A percentile compares a stretch with the other conserved stretches of the same genome.
Evolutionary conservation across 1,140 invertebrate species (phyloP).

Genomic region (Meloidogyne hapla): DNA sequence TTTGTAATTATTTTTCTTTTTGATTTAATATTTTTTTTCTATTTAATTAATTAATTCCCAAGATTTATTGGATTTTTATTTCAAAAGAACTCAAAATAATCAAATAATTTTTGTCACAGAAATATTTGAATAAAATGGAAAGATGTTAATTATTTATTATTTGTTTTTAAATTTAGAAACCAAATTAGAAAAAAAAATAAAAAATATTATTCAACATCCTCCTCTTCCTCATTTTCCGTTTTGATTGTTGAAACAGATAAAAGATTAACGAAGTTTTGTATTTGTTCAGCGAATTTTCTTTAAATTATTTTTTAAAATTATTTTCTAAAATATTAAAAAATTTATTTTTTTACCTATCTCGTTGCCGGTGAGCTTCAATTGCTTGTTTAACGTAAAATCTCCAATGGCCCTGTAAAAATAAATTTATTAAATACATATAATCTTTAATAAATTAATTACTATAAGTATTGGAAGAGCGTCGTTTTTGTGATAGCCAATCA

Average conservation of each 20-base stretch:
- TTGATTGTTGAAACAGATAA: neutral
- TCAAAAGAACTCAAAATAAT: no score
- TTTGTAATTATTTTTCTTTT: no score
- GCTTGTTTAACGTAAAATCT: slow-evolving; percentile 10
- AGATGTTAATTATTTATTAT: no score
- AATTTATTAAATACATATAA: neutral
- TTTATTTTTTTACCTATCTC: slow-evolving; percentile 8
- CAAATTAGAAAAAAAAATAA: no score
- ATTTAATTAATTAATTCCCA: no score
- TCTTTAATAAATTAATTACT: neutral
- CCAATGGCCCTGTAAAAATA: neutral
- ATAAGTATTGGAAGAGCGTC: neutral
- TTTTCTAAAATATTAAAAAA: neutral
- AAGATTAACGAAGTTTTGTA: neutral
- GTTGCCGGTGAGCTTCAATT: slow-evolving; percentile 3
- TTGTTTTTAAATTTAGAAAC: no score
- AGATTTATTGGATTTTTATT: no score
- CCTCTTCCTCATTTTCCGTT: neutral
- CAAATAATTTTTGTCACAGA: no score
- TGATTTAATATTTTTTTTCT: no score
- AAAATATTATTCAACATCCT: neutral
- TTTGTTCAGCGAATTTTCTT: slow-evolving; percentile 7
- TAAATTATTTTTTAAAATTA: neutral
- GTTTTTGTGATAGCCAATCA: slow-evolving; percentile 4
- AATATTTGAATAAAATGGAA: no score